Evolutionary conservation across 2,888 invertebrate genomes (phyloP).

Genomic region (Orchestes rusci): DNA sequence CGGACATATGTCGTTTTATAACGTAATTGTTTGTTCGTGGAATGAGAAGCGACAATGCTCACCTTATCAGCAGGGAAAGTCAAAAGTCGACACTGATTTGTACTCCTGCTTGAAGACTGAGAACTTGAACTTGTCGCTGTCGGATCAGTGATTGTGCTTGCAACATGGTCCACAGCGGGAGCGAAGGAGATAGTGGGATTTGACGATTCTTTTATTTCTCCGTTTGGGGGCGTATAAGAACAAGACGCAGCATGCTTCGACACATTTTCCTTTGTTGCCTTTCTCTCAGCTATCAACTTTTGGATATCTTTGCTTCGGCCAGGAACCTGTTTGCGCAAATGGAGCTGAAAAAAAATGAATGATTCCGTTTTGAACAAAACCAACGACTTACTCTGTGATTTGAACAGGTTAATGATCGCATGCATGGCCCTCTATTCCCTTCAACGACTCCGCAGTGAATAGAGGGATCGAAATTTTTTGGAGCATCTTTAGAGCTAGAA

Average conservation of each 20-base stretch:
- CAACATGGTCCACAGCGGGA: constrained; percentile 30
- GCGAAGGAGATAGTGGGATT: constrained; percentile 31
- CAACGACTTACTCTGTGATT: constrained; percentile 35
- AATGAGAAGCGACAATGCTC: too few species aligned
- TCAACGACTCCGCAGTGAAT: constrained; percentile 75
- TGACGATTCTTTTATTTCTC: constrained; percentile 30
- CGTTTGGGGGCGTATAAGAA: constrained; percentile 31
- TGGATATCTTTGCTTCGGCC: constrained; percentile 38
- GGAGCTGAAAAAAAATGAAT: constrained; percentile 36
- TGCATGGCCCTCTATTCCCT: constrained; percentile 66
- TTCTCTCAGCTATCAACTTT: constrained; percentile 36
- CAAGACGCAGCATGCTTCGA: constrained; percentile 26
- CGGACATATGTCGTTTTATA: too few species aligned
- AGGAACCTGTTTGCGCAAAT: constrained; percentile 35
- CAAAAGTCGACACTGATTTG: too few species aligned
- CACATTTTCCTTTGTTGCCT: constrained; percentile 36
- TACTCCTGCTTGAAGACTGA: too few species aligned
- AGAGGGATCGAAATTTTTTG: constrained; percentile 67
- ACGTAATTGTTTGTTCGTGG: too few species aligned
- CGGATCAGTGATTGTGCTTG: constrained; percentile 25
- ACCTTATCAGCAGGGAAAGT: too few species aligned
- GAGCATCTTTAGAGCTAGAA: constrained; percentile 28
- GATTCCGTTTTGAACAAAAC: too few species aligned
- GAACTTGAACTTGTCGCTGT: too few species aligned
- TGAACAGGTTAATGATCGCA: constrained; percentile 63